These are phyloP conservation scores for Chironomus tentans DNA, from an alignment of 2,888 invertebrate species.

Conservation along the genomic window DNA sequence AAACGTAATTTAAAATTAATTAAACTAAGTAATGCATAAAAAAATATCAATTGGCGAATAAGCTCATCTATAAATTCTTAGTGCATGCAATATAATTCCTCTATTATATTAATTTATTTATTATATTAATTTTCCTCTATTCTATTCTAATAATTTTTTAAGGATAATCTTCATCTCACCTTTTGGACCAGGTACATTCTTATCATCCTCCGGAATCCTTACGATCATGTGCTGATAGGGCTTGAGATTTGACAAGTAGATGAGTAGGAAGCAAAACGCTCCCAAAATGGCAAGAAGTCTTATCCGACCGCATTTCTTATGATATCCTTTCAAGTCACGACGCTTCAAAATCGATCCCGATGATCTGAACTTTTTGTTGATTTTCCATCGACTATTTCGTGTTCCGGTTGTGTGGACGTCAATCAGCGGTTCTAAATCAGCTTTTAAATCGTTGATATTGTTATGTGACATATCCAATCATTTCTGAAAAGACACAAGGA, in stretches of 20 bases:
- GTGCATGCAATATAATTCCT: not conserved
- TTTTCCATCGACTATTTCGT: conserved; percentile 7
- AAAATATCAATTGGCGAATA: not conserved
- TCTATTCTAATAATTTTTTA: not conserved
- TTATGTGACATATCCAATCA: conserved; percentile 24
- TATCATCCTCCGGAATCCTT: conserved; percentile 16
- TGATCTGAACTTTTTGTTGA: conserved; percentile 2
- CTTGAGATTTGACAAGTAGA: conserved; percentile 13
- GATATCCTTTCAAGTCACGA: conserved; percentile 8
- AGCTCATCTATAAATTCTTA: not conserved
- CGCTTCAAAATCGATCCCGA: not conserved
- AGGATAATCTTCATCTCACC: not conserved
- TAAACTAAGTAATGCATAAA: not conserved
- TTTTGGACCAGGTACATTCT: conserved; percentile 9
- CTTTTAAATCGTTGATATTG: not conserved
- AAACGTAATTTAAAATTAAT: not conserved
- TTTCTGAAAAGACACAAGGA: not conserved
- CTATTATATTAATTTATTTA: too few relatives aligned
- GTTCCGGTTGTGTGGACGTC: not conserved
- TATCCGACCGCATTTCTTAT: not conserved
- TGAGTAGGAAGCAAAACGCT: not conserved
- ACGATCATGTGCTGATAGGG: conserved; percentile 21
- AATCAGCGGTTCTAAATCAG: conserved; percentile 17
- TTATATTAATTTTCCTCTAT: too few relatives aligned
- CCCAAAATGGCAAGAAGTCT: not conserved